Base-by-base conservation (phyloP, 2,888 invertebrate species). In the Xestia rhomboidea region DNA sequence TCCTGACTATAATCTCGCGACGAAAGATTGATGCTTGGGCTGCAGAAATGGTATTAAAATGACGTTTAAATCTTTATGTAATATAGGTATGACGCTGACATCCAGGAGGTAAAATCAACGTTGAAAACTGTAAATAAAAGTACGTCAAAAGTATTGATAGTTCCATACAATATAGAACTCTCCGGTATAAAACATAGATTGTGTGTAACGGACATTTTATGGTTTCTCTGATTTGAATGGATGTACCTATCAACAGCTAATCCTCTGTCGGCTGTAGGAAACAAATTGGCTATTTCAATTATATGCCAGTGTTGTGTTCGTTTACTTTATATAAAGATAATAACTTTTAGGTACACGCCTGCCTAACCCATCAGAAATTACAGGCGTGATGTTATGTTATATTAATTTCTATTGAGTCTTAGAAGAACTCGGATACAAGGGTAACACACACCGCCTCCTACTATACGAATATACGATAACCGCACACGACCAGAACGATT, bases 151-250 rank as follows among this genome's bases (percentile, higher is more conserved):
- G 21, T 44, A 34, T 44, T 54, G 15, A 38, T 64, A 68, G 24
- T n/a, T 68, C 10, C 44, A n/a, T 34, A 30, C 18, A 15, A 15
- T 57, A 51, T 15, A 49, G 77, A 49, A 44, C 46, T 21, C 10
- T 46, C 6, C 4, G n/a, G 2, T 46, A 49, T 64, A 18, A 18
- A 44, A 60, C 34, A 41, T 67, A 11, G 41, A 57, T 34, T 27
- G 46, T 60, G 1, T 46, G 27, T 62, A 30, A 66, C 24, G 15
- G 27, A 18, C 51, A 63, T 70, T 51, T 1, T 83, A 79, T 24
- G 69, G 79, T 67, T 83, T 82, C 84, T 7, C 41, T 54, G 57
- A 78, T 79, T 83, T 79, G 27, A 66, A 67, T 69, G 15, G 7
- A 71, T 57, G 30, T 57, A 44, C 54, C 21, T 57, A 41, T 27